Evolutionary conservation across 2,888 invertebrate genomes (phyloP).

Genomic region (Branchellion lobata): DNA sequence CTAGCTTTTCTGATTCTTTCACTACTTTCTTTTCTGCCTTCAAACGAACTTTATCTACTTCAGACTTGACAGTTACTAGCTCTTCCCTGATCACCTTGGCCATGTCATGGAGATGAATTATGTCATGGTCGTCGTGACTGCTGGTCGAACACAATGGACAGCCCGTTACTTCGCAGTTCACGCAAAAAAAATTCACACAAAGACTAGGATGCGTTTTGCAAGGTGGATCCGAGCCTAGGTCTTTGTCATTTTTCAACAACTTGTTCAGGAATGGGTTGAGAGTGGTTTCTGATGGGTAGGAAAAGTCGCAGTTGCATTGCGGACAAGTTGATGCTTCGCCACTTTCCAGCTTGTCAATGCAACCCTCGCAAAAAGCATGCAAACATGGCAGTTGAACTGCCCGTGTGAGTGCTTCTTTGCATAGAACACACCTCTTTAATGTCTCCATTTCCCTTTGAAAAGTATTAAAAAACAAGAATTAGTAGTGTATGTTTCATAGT

Average conservation of each 20-base stretch:
- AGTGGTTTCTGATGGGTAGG: neutral
- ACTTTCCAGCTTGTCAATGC: neutral
- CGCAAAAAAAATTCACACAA: slow-evolving; percentile 33
- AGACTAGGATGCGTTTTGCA: slow-evolving; percentile 24
- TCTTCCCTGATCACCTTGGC: slow-evolving; percentile 32
- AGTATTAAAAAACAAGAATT: neutral
- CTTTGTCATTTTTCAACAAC: neutral
- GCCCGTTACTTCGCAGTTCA: slow-evolving; percentile 30
- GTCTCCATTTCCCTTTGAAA: neutral
- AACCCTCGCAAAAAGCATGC: neutral
- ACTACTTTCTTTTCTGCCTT: neutral
- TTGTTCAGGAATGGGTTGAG: neutral
- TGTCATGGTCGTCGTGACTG: slow-evolving; percentile 19
- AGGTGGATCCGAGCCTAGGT: neutral
- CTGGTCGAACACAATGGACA: slow-evolving; percentile 37
- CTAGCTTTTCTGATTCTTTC: neutral
- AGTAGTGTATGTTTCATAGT: neutral
- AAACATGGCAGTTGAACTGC: slow-evolving; percentile 1
- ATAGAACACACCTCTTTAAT: neutral
- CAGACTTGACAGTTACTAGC: neutral
- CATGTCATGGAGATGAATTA: slow-evolving; percentile 32
- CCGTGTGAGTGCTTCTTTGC: neutral
- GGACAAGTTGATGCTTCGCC: neutral
- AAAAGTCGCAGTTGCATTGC: neutral
- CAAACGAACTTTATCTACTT: neutral